phyloP scores from a whole-genome alignment of 2,888 invertebrate species.

The Leucozona laternaria region DNA sequence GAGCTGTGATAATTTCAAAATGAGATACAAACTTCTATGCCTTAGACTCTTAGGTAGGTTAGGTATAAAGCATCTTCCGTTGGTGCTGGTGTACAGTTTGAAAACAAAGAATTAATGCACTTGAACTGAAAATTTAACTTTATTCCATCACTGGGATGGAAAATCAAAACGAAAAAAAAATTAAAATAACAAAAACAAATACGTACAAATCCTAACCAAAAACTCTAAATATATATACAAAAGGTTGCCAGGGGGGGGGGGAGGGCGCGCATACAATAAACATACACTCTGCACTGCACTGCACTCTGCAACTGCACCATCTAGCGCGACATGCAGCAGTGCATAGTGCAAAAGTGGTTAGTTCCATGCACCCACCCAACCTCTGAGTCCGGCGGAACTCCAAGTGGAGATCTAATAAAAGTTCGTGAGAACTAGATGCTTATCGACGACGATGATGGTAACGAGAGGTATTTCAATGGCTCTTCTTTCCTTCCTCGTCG shows the following conservation, averaged over 20 bases:
- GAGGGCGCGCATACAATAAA: slow-evolving; percentile 44
- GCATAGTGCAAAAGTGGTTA: slow-evolving; percentile 75
- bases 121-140: slow-evolving; percentile 64
- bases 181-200: slow-evolving; percentile 3
- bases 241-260: slow-evolving; percentile 66
- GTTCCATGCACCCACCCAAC: slow-evolving; percentile 75
- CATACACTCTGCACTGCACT: slow-evolving; percentile 40
- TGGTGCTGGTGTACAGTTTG: slow-evolving; percentile 1
- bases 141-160: slow-evolving; percentile 63
- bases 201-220: slow-evolving; percentile 61
- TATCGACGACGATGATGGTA: slow-evolving; percentile 78
- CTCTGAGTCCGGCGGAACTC: slow-evolving; percentile 76
- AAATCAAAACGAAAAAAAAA: slow-evolving; percentile 9
- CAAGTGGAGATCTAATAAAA: slow-evolving; percentile 79
- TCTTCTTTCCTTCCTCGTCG: slow-evolving; percentile 68
- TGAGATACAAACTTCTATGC: slow-evolving; percentile 20
- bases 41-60: neutral
- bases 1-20: slow-evolving; percentile 54
- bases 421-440: slow-evolving; percentile 83
- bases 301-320: slow-evolving; percentile 13
- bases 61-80: slow-evolving; percentile 5
- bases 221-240: slow-evolving; percentile 31
- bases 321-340: slow-evolving; percentile 60
- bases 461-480: slow-evolving; percentile 76
- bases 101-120: slow-evolving; percentile 73